Evolutionary conservation across 1,140 invertebrate species (phyloP).

Genomic region (Lepidurus packardi): DNA sequence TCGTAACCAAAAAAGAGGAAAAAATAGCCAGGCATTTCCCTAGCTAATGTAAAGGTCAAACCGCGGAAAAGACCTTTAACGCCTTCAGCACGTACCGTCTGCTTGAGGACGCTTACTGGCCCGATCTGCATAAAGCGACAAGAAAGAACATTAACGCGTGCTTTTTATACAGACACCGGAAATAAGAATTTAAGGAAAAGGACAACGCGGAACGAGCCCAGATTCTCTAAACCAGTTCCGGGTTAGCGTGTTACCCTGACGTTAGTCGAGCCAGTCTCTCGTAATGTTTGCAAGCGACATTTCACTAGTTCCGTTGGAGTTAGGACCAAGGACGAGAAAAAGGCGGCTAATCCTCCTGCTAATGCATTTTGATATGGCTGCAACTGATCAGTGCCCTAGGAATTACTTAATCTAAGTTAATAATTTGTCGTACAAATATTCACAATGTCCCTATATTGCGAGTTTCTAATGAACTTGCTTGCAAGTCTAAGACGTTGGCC

Average conservation of each 20-base stretch:
- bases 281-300: constrained; percentile 31
- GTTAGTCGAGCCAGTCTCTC: constrained; percentile 20
- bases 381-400: constrained; percentile 23
- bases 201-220: background rate
- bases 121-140: constrained; percentile 14
- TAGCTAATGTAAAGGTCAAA: constrained; percentile 30
- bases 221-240: background rate
- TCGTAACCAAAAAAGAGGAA: constrained; percentile 33
- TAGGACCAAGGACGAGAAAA: constrained; percentile 31
- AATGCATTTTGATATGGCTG: constrained; percentile 28
- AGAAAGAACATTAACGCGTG: background rate
- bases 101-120: constrained; percentile 17
- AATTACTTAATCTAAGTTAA: background rate
- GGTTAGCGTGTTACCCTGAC: background rate
- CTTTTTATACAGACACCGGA: background rate
- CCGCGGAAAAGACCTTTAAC: constrained; percentile 30
- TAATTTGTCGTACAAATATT: background rate
- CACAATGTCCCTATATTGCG: background rate
- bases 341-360: constrained; percentile 27
- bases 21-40: constrained; percentile 33
- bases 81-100: constrained; percentile 25
- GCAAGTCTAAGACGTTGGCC: constrained; percentile 22
- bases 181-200: background rate
- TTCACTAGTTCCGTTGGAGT: constrained; percentile 32
- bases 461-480: constrained; percentile 23